phyloP scores from a whole-genome alignment of 2,113 vertebrate species.

The Lanius ludovicianus region DNA sequence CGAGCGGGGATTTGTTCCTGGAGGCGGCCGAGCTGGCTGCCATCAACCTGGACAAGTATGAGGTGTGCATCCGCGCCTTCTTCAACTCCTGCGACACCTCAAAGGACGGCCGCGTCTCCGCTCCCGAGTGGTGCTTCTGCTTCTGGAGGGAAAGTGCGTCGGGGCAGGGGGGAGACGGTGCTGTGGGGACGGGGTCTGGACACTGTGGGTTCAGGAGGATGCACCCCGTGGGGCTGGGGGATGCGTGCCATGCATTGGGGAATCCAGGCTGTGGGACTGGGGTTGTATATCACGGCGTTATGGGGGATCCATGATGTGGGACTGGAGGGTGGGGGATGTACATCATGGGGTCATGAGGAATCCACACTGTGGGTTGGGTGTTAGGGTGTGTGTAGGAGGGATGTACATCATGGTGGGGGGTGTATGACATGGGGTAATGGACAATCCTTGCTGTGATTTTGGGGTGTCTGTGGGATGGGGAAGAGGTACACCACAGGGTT shows the following conservation, averaged over 20 bases:
- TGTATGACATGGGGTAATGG: no score
- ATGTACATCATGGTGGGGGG: not conserved
- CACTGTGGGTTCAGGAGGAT: not conserved
- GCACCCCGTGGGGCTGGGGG: not conserved
- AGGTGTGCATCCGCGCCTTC: conserved; percentile 96
- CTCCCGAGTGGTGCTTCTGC: no score
- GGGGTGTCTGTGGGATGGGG: no score
- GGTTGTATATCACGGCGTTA: not conserved
- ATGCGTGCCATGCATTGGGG: not conserved
- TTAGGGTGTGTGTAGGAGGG: no score
- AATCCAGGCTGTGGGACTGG: not conserved
- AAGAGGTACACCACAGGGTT: not conserved
- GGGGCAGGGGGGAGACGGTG: accelerated
- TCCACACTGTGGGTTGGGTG: not conserved
- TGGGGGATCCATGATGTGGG: not conserved
- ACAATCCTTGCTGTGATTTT: no score
- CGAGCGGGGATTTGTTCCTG: conserved; percentile 90
- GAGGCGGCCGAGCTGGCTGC: conserved; percentile 90
- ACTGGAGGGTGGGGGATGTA: not conserved
- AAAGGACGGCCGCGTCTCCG: conserved; percentile 75
- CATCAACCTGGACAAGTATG: conserved; percentile 97
- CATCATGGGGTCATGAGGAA: not conserved
- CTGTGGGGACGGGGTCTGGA: not conserved
- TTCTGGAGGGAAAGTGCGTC: conserved; percentile 84
- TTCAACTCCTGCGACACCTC: conserved; percentile 98